A percentile compares a stretch with the other conserved stretches of the same genome.
phyloP scores from a whole-genome alignment of 2,888 invertebrate species.

The Eudemis profundana region DNA sequence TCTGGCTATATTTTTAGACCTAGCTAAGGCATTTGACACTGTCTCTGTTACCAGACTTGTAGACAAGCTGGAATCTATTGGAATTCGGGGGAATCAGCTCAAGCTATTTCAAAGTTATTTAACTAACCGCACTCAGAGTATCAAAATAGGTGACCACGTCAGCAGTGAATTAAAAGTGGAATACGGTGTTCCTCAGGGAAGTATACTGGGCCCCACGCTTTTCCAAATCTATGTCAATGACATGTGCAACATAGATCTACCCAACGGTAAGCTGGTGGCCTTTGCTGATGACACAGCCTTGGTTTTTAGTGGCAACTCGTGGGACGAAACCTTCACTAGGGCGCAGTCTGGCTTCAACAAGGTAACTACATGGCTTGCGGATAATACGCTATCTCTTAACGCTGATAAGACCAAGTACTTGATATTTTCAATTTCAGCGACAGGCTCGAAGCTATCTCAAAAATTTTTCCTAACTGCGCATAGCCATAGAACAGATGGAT shows the following conservation, averaged over 20 bases:
- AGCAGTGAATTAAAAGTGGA: not conserved
- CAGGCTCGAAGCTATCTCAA: too few relatives aligned
- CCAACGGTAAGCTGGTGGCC: not conserved
- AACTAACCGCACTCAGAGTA: not conserved
- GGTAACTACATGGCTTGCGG: not conserved
- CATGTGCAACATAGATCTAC: not conserved
- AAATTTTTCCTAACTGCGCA: not conserved
- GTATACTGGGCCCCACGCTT: not conserved
- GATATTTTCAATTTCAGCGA: not conserved
- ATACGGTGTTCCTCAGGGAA: slow-evolving; percentile 2
- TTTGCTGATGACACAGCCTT: not conserved
- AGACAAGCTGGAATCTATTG: not conserved
- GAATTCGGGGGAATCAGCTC: not conserved
- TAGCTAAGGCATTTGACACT: too few relatives aligned
- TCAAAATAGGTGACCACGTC: not conserved
- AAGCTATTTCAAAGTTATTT: not conserved
- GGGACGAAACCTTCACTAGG: not conserved
- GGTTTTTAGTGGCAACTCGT: not conserved
- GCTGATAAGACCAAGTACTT: not conserved
- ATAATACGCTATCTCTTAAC: not conserved
- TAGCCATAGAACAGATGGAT: not conserved
- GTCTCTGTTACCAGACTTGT: not conserved
- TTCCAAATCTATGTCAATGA: too few relatives aligned
- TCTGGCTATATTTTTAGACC: too few relatives aligned
- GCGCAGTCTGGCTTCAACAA: not conserved